phyloP scores from a whole-genome alignment of 2,888 invertebrate genomes.

The Ophion ellenae region DNA sequence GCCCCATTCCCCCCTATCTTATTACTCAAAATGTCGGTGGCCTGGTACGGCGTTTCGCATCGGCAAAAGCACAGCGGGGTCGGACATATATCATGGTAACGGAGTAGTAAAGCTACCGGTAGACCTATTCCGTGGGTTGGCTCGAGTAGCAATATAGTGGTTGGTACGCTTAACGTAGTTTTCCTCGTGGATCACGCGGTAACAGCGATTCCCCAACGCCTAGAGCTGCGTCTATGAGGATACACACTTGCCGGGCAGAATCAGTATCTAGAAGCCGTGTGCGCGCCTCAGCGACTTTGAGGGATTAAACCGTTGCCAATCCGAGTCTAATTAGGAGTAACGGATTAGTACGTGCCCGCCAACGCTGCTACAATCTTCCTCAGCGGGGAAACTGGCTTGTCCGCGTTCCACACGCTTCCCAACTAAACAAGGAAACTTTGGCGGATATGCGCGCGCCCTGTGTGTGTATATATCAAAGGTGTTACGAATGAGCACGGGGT shows the following conservation, averaged over 20 bases:
- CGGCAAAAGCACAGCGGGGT: neutral
- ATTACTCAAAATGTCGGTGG: conserved; percentile 78
- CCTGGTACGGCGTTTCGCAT: neutral
- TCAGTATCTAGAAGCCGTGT: conserved; percentile 56
- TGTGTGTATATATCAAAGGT: conserved; percentile 67
- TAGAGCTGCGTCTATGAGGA: conserved; percentile 31
- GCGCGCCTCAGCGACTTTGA: conserved; percentile 77
- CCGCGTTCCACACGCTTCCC: conserved; percentile 38
- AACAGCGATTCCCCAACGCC: conserved; percentile 25
- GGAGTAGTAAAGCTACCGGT: conserved; percentile 32
- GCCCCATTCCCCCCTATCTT: conserved; percentile 78
- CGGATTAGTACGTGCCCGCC: conserved; percentile 80
- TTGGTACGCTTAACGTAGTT: conserved; percentile 41
- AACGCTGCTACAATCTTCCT: conserved; percentile 42
- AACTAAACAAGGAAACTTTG: conserved; percentile 80
- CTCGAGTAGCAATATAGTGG: conserved; percentile 31
- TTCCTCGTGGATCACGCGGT: conserved; percentile 39
- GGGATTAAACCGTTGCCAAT: conserved; percentile 83
- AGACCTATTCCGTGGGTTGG: conserved; percentile 22
- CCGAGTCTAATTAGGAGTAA: conserved; percentile 83
- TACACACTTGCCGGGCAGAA: conserved; percentile 48
- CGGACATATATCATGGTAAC: neutral
- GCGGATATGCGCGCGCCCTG: conserved; percentile 63
- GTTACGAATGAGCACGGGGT: conserved; percentile 52
- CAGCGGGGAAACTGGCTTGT: conserved; percentile 46